A percentile compares a stretch with the other conserved stretches of the same genome.
These are phyloP conservation scores for Meloidogyne chitwoodi DNA, from an alignment of 1,140 invertebrate species.

Conservation along the genomic window DNA sequence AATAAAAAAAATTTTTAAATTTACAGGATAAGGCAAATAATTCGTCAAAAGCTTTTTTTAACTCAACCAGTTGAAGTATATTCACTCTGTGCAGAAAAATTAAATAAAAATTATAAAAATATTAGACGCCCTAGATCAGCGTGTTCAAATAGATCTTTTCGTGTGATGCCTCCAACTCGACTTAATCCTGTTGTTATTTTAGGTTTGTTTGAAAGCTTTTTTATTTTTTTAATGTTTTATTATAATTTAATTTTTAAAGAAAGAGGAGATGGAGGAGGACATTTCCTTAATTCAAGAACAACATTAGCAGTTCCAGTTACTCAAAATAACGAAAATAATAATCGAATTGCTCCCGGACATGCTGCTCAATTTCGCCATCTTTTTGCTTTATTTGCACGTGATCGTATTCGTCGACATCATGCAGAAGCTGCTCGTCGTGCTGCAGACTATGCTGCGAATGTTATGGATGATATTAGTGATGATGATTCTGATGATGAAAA, in stretches of 20 bases:
- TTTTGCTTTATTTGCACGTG: slow-evolving; percentile 6
- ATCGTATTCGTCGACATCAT: slow-evolving; percentile 12
- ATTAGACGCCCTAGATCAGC: neutral
- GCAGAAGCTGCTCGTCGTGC: neutral
- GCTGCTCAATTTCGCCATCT: slow-evolving; percentile 1
- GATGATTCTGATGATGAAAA: neutral
- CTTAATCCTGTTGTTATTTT: too few relatives aligned
- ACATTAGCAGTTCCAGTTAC: neutral
- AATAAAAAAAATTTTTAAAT: too few relatives aligned
- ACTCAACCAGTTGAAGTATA: neutral
- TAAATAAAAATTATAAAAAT: neutral
- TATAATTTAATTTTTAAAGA: too few relatives aligned
- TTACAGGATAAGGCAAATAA: neutral
- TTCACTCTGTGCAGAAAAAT: neutral
- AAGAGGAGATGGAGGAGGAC: neutral
- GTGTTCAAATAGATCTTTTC: too few relatives aligned
- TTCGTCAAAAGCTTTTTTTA: neutral
- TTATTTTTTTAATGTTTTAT: neutral
- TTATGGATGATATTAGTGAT: neutral
- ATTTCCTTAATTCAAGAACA: too few relatives aligned
- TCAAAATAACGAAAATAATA: neutral
- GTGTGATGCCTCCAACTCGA: too few relatives aligned
- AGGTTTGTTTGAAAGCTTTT: neutral
- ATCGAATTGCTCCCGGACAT: neutral
- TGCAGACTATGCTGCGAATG: neutral